Base-by-base conservation (phyloP, 2,888 invertebrate species). In the Lithophane socia region DNA sequence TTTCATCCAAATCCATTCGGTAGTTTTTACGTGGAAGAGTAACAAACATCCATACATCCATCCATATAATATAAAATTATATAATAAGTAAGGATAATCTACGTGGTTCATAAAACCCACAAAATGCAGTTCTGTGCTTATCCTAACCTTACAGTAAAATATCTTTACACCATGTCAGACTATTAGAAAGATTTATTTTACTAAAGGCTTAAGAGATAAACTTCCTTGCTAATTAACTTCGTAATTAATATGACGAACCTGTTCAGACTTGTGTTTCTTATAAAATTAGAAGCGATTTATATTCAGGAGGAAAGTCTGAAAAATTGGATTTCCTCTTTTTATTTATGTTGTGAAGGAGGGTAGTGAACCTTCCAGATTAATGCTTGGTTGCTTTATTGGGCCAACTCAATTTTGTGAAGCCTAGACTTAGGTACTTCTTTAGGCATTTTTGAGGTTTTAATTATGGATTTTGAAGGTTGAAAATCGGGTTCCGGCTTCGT, bases 201-300 rank as follows among this genome's bases (percentile, higher is more conserved):
- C 52, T 29, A 66, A 86, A 65, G 64, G 68, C 67, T 76, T 73
- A 56, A 44, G 61, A 80, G 87, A 72, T 76, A 76, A 77, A 88
- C 64, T 70, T 73, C 56, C 61, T 16, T 42, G 24, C 70, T 83
- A 83, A 86, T 86, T 86, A 86, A 88, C 75, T 88, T 56, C 1
- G 47, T 63, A 83, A 86, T 86, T 86, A 87, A 87, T 79, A 80
- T 77, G 73, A 79, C 56, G 71, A 72, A 83, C 69, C 77, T 75
- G 76, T 64, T 58, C 54, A n/a, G 75, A 74, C 74, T 60, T 75
- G 52, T 61, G 63, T 86, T 88, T 54, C 63, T 63, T 69, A 87
- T 75, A 82, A 82, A 76, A 87, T 87, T 77, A 85, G 63, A 64
- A 12, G 64, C 73, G 24, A 86, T 86, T 86, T 83, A 79, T 88